These are phyloP conservation scores for Chiloscyllium plagiosum DNA, from an alignment of 2,113 vertebrate species.

Conservation along the genomic window DNA sequence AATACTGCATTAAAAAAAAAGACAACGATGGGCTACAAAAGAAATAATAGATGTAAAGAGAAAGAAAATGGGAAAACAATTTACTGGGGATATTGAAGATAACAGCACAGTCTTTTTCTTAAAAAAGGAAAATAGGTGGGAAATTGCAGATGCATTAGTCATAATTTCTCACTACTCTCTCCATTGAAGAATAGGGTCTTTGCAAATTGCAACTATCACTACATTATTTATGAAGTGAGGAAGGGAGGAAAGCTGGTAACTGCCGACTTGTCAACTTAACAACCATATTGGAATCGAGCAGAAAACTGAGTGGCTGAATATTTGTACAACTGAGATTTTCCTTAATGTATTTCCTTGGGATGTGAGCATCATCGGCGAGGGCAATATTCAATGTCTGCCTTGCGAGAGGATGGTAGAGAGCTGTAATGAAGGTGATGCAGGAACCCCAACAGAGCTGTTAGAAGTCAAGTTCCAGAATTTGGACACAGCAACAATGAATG, in stretches of 20 bases:
- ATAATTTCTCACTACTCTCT: neutral
- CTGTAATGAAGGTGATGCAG: neutral
- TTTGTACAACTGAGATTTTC: neutral
- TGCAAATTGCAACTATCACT: neutral
- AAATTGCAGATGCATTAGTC: neutral
- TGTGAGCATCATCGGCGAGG: neutral
- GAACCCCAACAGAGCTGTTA: too few relatives aligned
- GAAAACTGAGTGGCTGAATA: neutral
- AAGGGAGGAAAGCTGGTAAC: neutral
- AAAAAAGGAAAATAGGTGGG: neutral
- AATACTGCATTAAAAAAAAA: neutral
- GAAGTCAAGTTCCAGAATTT: too few relatives aligned
- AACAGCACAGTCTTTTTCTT: neutral
- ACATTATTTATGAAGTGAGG: neutral
- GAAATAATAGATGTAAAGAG: neutral
- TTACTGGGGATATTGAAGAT: neutral
- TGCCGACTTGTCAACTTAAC: neutral
- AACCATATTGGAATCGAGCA: neutral
- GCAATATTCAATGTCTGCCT: neutral
- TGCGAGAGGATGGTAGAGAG: neutral
- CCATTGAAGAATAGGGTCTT: neutral
- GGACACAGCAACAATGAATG: too few relatives aligned
- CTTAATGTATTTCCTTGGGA: neutral
- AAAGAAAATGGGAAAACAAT: neutral
- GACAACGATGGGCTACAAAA: neutral